A percentile compares a stretch with the other conserved stretches of the same genome.
phyloP scores from a whole-genome alignment of 1,140 invertebrate species.

The Drosophila ironensis region DNA sequence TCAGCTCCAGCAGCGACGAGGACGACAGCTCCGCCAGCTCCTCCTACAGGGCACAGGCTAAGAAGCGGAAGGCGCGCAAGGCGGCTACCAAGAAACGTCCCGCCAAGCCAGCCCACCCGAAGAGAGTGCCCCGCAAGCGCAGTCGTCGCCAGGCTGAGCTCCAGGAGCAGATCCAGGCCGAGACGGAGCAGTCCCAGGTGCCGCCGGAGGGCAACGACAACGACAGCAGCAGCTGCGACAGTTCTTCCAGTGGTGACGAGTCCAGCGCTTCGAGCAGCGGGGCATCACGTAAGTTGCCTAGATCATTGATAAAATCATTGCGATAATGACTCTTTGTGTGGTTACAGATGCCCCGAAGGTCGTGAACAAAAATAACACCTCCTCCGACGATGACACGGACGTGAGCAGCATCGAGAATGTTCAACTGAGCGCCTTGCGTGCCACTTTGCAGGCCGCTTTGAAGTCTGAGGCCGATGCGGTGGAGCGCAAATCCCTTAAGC shows the following conservation, averaged over 20 bases:
- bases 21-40: conserved; percentile 28
- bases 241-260: conserved; percentile 36
- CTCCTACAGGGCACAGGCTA: not conserved
- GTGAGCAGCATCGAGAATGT: conserved; percentile 51
- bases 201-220: conserved; percentile 8
- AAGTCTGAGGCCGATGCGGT: conserved; percentile 42
- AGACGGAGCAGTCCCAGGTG: not conserved
- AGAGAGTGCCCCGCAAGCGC: conserved; percentile 25
- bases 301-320: not conserved
- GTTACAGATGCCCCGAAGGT: too few relatives aligned
- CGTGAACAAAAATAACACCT: conserved; percentile 6
- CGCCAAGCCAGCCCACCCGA: not conserved
- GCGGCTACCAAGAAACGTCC: conserved; percentile 9
- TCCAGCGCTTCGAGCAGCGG: conserved; percentile 18
- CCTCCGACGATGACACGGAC: conserved; percentile 23
- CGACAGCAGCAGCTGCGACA: too few relatives aligned
- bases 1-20: conserved; percentile 8
- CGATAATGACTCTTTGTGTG: not conserved
- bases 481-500: conserved; percentile 42
- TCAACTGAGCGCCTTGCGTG: conserved; percentile 42
- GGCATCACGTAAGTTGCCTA: conserved; percentile 5
- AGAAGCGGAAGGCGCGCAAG: conserved; percentile 20
- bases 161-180: not conserved
- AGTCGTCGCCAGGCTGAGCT: conserved; percentile 4
- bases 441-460: conserved; percentile 39